phyloP scores from a whole-genome alignment of 2,888 invertebrate genomes.

The Serrognathus titanus region DNA sequence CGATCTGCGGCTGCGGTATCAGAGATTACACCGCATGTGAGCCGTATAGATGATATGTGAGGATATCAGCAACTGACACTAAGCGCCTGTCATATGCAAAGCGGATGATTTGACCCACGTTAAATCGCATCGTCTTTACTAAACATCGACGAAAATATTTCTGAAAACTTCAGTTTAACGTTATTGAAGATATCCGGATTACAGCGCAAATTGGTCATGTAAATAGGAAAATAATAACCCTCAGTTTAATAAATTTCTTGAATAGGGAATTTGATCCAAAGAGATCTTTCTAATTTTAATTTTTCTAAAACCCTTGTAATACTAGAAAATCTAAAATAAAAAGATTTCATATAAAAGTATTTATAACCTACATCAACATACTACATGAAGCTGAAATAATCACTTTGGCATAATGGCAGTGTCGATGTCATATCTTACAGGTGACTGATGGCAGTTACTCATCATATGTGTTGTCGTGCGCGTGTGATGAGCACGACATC shows the following conservation, averaged over 20 bases:
- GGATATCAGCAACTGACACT: slow-evolving; percentile 46
- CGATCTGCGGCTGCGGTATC: slow-evolving; percentile 45
- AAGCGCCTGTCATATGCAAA: slow-evolving; percentile 37
- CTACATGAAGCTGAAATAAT: slow-evolving; percentile 8
- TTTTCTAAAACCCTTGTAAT: too few relatives aligned
- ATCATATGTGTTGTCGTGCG: slow-evolving; percentile 32
- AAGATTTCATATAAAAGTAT: too few relatives aligned
- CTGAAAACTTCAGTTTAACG: not conserved
- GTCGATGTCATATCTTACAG: slow-evolving; percentile 20
- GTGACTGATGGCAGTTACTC: slow-evolving; percentile 30
- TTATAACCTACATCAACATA: too few relatives aligned
- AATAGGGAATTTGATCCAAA: too few relatives aligned
- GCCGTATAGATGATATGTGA: slow-evolving; percentile 43
- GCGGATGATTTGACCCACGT: slow-evolving; percentile 27
- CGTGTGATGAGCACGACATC: slow-evolving; percentile 33
- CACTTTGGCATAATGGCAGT: slow-evolving; percentile 17
- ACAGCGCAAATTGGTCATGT: too few relatives aligned
- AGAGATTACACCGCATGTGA: slow-evolving; percentile 47
- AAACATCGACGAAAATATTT: not conserved
- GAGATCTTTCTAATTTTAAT: too few relatives aligned
- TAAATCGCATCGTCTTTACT: slow-evolving; percentile 24
- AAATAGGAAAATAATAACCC: too few relatives aligned
- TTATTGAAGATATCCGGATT: too few relatives aligned
- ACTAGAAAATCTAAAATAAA: too few relatives aligned
- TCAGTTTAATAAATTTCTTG: too few relatives aligned